Evolutionary conservation across 2,888 invertebrate species (phyloP), one percentile per base, ranked within the genome.

Genomic region (Platycheirus albimanus): DNA sequence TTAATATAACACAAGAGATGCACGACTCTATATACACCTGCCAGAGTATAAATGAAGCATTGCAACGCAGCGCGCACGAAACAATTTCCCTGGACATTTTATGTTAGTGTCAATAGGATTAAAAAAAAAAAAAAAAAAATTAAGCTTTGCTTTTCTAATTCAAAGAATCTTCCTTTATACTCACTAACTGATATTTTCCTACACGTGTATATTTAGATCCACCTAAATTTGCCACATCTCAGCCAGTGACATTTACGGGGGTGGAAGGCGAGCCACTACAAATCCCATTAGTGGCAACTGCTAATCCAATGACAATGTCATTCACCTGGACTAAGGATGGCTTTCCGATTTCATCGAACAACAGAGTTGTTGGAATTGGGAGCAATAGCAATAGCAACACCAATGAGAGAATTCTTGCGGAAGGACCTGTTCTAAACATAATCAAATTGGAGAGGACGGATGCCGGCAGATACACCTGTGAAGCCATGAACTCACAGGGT

Each of bases 241-340:
- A 89, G 79, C 61, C 86, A 47, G 87, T 87, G 19, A 87, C 85
- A 7, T 89, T 89, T 64, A 86, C 88, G 84, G 89, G 89, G 5
- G 86, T 90, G 1, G 89, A 90, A 72, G 90, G 89, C 2, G 88
- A 89, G 17, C 87, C 89, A 4, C 86, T 89, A 78, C 88, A 87
- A 19, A 86, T 89, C 64, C 89, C 89, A 51, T 86, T 89, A n/a
- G 86, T 88, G 74, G 89, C 90, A 43, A 88, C 86, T 30, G 89
- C 88, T 28, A 89, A 89, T 86, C 89, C 89, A 43, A 88, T 89
- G 88, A 72, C 87, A n/a, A 89, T 89, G 85, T 88, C 88, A 51
- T 89, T 89, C 47, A 88, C 90, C 66, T 89, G 89, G 89, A 90
- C 89, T 33, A 89, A 89, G 86, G 88, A 90, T 70, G 89, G 90